Evolutionary conservation across 2,888 invertebrate species (phyloP), one percentile per base, ranked within the genome.

Genomic region (Meteorus colon): DNA sequence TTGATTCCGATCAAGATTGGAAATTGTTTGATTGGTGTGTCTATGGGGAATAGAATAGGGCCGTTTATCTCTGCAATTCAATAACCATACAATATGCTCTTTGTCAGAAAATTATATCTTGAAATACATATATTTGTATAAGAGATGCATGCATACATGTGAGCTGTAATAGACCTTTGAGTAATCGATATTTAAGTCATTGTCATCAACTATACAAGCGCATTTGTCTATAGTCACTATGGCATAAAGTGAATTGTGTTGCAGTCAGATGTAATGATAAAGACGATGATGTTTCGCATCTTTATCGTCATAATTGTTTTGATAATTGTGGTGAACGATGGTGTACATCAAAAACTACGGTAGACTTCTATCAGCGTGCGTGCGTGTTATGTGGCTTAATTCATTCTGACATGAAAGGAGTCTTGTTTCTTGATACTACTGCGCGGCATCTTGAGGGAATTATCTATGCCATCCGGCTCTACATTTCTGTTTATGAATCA

Each of bases 111-210:
- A 55, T 55, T n/a, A 55, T 55, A 55, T 24, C 8, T 55, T 19
- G n/a, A 2, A 55, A 48, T 48, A 48, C 2, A 1, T 41, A 41
- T 48, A 48, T 48, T 16, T 48, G n/a, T 48, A 48, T n/a, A 48
- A 4, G 16, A 1, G 16, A 48, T n/a, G 14, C 4, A n/a, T 16
- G 16, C 14, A 19, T 55, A 19, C 5, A 19, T 14, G 59, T 45
- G 24, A 14, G 24, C 29, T 31, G 31, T 63, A 48, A 72, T 72
- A 63, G 63, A 69, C 55, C n/a, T 12, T 55, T 29, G 31, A 69
- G 62, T 4, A 63, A 72, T 72, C 62, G 72, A 72, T 72, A 71
- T 63, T 27, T 14, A 63, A n/a, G 62, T 72, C 72, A 72, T 72
- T 63, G 63, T 72, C 48, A 45, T 63, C 41, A 62, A 41, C 16